A percentile compares a stretch with the other conserved stretches of the same genome.
Evolutionary conservation across 2,797 vertebrate genomes (phyloP).

Genomic region (Parauchenoglanis ngamensis): DNA sequence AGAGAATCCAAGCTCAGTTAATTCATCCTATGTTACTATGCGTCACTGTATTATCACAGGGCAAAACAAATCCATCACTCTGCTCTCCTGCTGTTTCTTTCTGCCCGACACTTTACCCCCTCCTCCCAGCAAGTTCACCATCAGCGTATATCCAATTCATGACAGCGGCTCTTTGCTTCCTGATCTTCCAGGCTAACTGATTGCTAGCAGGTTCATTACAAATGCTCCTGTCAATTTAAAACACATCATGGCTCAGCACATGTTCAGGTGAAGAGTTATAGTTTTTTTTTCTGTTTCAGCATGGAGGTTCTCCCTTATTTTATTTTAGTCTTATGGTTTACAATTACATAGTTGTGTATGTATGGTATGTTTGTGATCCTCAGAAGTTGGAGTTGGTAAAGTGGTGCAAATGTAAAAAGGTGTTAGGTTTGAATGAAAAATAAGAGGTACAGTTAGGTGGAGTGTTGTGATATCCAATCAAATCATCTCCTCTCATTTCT

Average conservation of each 20-base stretch:
- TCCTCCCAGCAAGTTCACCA: conserved; percentile 28
- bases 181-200: conserved; percentile 35
- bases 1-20: conserved; percentile 30
- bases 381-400: not conserved
- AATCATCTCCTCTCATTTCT: not conserved
- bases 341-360: not conserved
- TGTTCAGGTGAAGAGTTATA: not conserved
- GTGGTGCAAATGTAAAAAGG: not conserved
- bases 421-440: not conserved
- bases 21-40: conserved; percentile 19
- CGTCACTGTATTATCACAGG: conserved; percentile 50
- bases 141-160: conserved; percentile 31
- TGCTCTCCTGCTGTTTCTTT: conserved; percentile 44
- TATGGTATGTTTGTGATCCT: not conserved
- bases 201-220: conserved; percentile 53
- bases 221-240: conserved; percentile 28
- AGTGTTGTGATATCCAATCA: not conserved
- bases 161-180: conserved; percentile 46
- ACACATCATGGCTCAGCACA: not conserved
- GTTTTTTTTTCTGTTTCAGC: not conserved
- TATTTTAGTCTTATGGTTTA: not conserved
- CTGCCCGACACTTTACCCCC: conserved; percentile 48
- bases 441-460: not conserved
- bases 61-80: conserved; percentile 48
- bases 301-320: not conserved